A percentile compares a stretch with the other conserved stretches of the same genome.
phyloP scores from a whole-genome alignment of 2,888 invertebrate species.

The Tetragonisca angustula region DNA sequence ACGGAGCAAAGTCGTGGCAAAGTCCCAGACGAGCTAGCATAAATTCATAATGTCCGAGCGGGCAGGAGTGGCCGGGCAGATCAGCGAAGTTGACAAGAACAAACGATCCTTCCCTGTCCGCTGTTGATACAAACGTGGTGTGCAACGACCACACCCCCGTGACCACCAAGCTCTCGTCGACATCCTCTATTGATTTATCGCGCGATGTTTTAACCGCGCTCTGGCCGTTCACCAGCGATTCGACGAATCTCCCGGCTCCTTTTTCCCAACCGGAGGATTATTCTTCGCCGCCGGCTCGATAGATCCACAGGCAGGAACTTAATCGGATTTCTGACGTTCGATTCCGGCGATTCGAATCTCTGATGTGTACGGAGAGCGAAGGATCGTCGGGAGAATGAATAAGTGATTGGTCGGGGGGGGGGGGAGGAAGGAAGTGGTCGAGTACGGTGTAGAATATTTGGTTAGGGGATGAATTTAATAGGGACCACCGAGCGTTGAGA shows the following conservation, averaged over 20 bases:
- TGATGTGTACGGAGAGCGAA: background rate
- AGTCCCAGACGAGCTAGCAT: conserved; percentile 49
- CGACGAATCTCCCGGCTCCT: background rate
- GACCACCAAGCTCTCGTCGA: conserved; percentile 16
- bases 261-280: background rate
- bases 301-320: background rate
- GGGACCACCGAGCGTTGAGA: background rate
- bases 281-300: background rate
- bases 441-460: background rate
- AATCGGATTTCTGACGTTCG: conserved; percentile 17
- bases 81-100: conserved; percentile 69
- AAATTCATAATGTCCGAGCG: conserved; percentile 66
- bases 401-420: background rate
- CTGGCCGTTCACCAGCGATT: background rate
- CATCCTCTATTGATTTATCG: conserved; percentile 64
- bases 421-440: background rate
- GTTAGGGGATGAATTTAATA: background rate
- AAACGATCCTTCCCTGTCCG: conserved; percentile 56
- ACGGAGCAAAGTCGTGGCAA: conserved; percentile 11
- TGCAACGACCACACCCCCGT: conserved; percentile 51
- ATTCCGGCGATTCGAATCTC: background rate
- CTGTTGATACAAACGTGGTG: conserved; percentile 57
- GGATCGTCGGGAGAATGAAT: background rate
- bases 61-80: conserved; percentile 57
- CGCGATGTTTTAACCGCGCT: conserved; percentile 60